Evolutionary conservation across 2,888 invertebrate genomes (phyloP), one percentile per base, ranked within the genome.

Genomic region (Drosophila cognata): DNA sequence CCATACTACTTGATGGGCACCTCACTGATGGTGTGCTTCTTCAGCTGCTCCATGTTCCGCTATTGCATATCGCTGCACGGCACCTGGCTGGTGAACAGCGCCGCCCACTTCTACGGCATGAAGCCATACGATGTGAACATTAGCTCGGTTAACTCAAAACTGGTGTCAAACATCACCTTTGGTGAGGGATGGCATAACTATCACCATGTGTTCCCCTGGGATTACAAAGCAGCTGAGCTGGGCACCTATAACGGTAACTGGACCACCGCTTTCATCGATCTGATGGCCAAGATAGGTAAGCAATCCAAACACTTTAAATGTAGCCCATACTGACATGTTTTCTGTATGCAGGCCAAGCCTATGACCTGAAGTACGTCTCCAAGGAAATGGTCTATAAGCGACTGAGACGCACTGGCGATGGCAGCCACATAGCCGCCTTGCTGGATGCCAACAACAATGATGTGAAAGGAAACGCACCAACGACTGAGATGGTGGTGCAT

Each of bases 71-170:
- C 96, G 0, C 94, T 99, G 52, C 96, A 99, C 92, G 94, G 95
- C 86, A 99, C 98, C 0, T 99, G 98, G 98, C 94, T 97, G 70
- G 98, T 99, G 25, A 99, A 99, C 94, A 98, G 97, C 71, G 97
- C 97, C 0, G 98, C 98, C 0, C 98, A 98, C 92, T 96, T 97
- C 85, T 98, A 97, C 95, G 99, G 99, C 80, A 96, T 95, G 92
- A 96, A 95, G 90, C 98, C 99, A 1, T 99, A 97, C 92, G 98
- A 99, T 92, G 95, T 95, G 79, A 93, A 94, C 68, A 96, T 96
- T 88, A 95, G 95, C 82, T 95, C 97, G 1, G 95, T 96, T 2
- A 96, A 97, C 91, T 96, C 95, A 88, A 92, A 94, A 70, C 86
- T 94, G 0, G 96, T 97, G 0, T 95, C 96, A 0, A 92, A 95